Base-by-base conservation (phyloP, 2,888 invertebrate genomes). In the Ectropis crepuscularia region DNA sequence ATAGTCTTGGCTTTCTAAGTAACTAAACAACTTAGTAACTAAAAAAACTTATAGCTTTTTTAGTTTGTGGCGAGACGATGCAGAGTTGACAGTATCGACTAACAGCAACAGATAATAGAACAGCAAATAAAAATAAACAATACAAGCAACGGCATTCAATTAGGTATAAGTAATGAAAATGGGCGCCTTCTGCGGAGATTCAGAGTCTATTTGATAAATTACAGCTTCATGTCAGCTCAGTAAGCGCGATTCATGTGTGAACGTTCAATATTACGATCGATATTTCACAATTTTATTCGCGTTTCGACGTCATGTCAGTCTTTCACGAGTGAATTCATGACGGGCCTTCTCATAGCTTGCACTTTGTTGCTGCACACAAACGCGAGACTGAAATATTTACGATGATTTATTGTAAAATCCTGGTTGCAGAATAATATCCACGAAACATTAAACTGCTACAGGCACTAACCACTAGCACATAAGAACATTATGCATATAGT, bases 161-260 rank as follows among this genome's bases (percentile, higher is more conserved):
- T 69, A 63, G 60, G 61, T 74, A 73, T 82, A n/a, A n/a, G n/a
- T n/a, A 77, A 85, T 83, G 77, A 81, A 81, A 80, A 86, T 81
- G 77, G 81, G 86, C 85, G 80, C 77, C 76, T 63, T 66, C 64
- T 68, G 63, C 69, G 61, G 59, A 74, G 68, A 71, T 74, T 76
- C 70, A 74, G 68, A 70, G 64, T 66, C 68, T 61, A 57, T 59
- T 76, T 80, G 81, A 80, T 77, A 79, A 78, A 82, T 81, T 76
- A 77, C 78, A 50, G 63, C 57, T 41, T 53, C 61, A 59, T 74
- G 45, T 63, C 57, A 54, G 41, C 8, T 12, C 37, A n/a, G 57
- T 54, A 54, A 42, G 53, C 58, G 41, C 43, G 47, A 60, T 62
- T 64, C 39, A 48, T 63, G 41, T 53, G 61, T 45, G 45, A 62